phyloP scores from a whole-genome alignment of 1,140 invertebrate genomes.

The Galleria mellonella region DNA sequence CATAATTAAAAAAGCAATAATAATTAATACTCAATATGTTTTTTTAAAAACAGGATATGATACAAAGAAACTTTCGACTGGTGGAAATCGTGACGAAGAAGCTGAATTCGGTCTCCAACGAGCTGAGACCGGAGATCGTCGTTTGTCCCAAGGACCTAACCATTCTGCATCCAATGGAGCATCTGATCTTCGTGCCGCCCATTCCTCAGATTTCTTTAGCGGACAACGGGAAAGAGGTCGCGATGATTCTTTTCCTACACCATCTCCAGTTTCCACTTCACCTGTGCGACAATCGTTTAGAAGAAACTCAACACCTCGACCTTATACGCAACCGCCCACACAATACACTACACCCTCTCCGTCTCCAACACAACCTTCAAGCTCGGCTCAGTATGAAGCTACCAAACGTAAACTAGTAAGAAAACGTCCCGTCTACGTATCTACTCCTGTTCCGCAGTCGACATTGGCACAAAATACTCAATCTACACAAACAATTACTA shows the following conservation, averaged over 20 bases:
- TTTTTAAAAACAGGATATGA: slow-evolving; percentile 68
- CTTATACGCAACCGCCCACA: slow-evolving; percentile 20
- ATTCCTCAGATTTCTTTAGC: slow-evolving; percentile 82
- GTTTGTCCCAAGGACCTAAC: slow-evolving; percentile 56
- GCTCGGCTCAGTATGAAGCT: slow-evolving; percentile 49
- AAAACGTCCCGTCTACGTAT: slow-evolving; percentile 44
- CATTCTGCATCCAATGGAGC: slow-evolving; percentile 38
- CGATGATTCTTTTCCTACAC: slow-evolving; percentile 39
- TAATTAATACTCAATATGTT: not conserved
- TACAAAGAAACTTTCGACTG: slow-evolving; percentile 75
- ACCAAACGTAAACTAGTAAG: slow-evolving; percentile 53
- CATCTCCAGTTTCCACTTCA: slow-evolving; percentile 26
- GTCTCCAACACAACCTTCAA: slow-evolving; percentile 39
- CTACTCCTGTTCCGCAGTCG: slow-evolving; percentile 21
- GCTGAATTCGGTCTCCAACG: slow-evolving; percentile 84
- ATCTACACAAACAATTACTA: slow-evolving; percentile 23
- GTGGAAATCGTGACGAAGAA: slow-evolving; percentile 80
- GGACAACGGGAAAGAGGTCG: slow-evolving; percentile 53
- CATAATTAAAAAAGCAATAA: not conserved
- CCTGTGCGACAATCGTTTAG: slow-evolving; percentile 27
- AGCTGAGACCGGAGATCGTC: slow-evolving; percentile 80
- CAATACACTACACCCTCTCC: slow-evolving; percentile 25
- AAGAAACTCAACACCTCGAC: slow-evolving; percentile 14
- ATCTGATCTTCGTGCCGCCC: slow-evolving; percentile 77
- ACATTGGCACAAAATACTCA: slow-evolving; percentile 30